Base-by-base conservation (phyloP, 2,888 invertebrate genomes). In the Sesamia inferens region DNA sequence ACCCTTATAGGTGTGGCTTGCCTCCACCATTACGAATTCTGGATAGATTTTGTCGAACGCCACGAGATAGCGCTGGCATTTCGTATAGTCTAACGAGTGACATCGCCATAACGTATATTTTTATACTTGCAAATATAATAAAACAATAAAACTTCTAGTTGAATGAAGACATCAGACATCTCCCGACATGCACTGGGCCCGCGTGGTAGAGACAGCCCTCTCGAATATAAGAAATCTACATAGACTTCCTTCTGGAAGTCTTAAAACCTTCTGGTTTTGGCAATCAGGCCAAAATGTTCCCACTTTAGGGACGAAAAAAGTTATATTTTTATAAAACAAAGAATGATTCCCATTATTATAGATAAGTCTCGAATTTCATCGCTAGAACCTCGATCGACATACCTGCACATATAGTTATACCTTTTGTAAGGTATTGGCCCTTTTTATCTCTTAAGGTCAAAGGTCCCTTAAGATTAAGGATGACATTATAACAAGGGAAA, bases 401-500 rank as follows among this genome's bases (percentile, higher is more conserved):
- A 39, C 44, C 42, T 44, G 31, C 24, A 42, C 13, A 31, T 55
- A 59, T 54, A 22, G 19, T 64, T 59, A 48, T 77, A 39, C 63
- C 66, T 58, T 78, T 66, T 82, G 54, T 68, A 61, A 48, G 39
- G 6, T 51, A 70, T 48, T 44, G 62, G 44, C 19, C 71, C 72
- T 71, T 68, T 81, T 83, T 72, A 79, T 72, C 83, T 73, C 42
- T 65, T 65, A n/a, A 78, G 79, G 79, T 83, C 79, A 83, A 83
- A 83, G 79, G 73, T 68, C 55, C 73, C 79, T 68, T 57, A 58
- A 68, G 79, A 79, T 83, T 83, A 62, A 55, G 79, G 72, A 59
- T 65, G 79, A 64, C 57, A 64, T 77, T 39, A 63, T 78, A 68
- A 82, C 78, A 64, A 79, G 68, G 83, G 83, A 42, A 65, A 83